Conservation (phyloP, 1,140 invertebrate species). For the Lepidotrigona ventralis region DNA sequence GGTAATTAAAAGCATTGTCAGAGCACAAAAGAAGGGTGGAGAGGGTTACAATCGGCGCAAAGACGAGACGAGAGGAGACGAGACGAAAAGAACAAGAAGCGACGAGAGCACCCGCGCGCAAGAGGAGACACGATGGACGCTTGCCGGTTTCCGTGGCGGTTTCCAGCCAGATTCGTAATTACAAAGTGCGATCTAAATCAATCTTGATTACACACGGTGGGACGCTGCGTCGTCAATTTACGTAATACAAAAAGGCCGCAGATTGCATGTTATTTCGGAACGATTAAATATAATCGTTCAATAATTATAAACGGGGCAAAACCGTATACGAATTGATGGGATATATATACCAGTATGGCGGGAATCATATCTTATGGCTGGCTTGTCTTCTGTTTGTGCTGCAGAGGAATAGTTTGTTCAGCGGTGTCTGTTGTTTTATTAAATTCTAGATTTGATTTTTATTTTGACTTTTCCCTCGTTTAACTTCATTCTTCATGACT, state of each 20-base stretch:
- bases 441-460: background rate
- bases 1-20: slow-evolving; percentile 64
- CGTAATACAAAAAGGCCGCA: slow-evolving; percentile 1
- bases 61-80: background rate
- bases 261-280: slow-evolving; percentile 2
- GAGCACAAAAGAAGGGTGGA: slow-evolving; percentile 44
- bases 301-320: slow-evolving; percentile 9
- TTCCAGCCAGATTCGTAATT: slow-evolving; percentile 49
- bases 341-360: background rate
- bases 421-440: background rate
- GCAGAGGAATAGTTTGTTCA: background rate
- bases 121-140: slow-evolving; percentile 29
- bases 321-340: background rate
- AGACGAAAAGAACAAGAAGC: slow-evolving; percentile 17
- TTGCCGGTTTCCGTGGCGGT: slow-evolving; percentile 2
- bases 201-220: slow-evolving; percentile 42
- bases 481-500: background rate
- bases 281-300: slow-evolving; percentile 16
- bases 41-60: background rate
- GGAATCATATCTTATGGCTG: background rate
- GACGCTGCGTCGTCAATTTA: slow-evolving; percentile 34
- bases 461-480: background rate
- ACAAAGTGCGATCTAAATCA: slow-evolving; percentile 52
- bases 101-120: background rate
- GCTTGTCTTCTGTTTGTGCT: background rate